Evolutionary conservation across 2,113 vertebrate species (phyloP).

Genomic region (Channa maculata): DNA sequence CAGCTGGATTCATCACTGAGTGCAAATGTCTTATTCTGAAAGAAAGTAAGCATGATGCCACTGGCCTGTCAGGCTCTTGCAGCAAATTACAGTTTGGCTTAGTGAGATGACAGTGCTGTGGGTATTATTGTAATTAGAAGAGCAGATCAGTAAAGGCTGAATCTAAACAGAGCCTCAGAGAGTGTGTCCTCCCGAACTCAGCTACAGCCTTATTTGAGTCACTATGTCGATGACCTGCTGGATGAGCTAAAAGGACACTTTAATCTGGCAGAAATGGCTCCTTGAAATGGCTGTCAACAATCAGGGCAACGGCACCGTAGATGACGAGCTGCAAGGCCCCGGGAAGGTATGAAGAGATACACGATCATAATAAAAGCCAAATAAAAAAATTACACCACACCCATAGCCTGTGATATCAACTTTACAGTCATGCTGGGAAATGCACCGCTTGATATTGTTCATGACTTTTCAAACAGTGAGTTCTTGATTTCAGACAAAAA

Average conservation of each 20-base stretch:
- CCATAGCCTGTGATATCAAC: no score
- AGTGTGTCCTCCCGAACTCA: neutral
- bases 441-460: no score
- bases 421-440: no score
- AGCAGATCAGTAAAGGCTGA: constrained; percentile 19
- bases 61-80: constrained; percentile 14
- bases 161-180: neutral
- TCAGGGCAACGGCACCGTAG: neutral
- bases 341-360: constrained; percentile 7
- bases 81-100: constrained; percentile 31
- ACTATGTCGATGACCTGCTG: neutral
- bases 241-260: constrained; percentile 4
- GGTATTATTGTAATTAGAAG: constrained; percentile 55
- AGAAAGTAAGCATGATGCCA: constrained; percentile 23
- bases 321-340: neutral
- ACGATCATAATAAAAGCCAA: no score
- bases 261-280: neutral
- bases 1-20: constrained; percentile 25
- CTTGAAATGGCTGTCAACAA: neutral
- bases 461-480: no score
- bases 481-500: no score
- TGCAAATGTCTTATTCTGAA: constrained; percentile 31
- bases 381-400: no score
- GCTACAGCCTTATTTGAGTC: neutral
- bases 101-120: constrained; percentile 35